Conservation (phyloP, 2,113 vertebrate species). For the Chaetodon trifascialis region DNA sequence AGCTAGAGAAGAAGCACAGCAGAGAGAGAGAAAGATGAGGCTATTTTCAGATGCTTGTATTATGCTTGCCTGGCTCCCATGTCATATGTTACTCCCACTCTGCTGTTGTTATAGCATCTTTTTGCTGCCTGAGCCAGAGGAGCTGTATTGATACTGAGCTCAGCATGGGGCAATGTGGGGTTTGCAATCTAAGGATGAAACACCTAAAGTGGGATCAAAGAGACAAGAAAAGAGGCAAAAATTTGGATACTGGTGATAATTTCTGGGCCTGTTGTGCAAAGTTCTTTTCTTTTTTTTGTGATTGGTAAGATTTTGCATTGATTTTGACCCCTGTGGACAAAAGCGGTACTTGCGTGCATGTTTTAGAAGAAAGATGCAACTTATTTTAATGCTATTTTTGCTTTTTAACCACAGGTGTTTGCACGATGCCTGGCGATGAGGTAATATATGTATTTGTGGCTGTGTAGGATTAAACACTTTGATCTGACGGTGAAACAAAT, state of each 20-base stretch:
- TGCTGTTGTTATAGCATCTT: conserved; percentile 49
- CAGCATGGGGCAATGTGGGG: conserved; percentile 18
- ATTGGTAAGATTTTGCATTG: background rate
- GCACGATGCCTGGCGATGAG: too few relatives aligned
- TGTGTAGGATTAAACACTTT: too few relatives aligned
- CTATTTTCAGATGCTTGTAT: conserved; percentile 76
- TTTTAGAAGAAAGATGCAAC: too few relatives aligned
- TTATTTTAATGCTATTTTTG: too few relatives aligned
- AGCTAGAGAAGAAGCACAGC: conserved; percentile 82
- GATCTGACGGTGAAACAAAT: too few relatives aligned
- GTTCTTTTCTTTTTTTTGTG: background rate
- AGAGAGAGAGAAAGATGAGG: conserved; percentile 41
- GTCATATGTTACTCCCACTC: conserved; percentile 71
- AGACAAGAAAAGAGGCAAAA: background rate
- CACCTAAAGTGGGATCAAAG: conserved; percentile 6
- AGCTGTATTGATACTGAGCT: conserved; percentile 46
- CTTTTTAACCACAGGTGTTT: too few relatives aligned
- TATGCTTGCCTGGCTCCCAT: conserved; percentile 58
- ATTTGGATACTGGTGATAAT: conserved; percentile 1
- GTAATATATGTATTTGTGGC: too few relatives aligned
- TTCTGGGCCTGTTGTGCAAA: background rate
- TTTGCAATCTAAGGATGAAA: conserved; percentile 48
- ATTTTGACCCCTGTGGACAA: too few relatives aligned
- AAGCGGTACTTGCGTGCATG: too few relatives aligned
- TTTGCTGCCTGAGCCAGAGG: conserved; percentile 46